Base-by-base conservation (phyloP, 37 sponge, comb jelly and placozoan genomes). In the Spongilla lacustris region DNA sequence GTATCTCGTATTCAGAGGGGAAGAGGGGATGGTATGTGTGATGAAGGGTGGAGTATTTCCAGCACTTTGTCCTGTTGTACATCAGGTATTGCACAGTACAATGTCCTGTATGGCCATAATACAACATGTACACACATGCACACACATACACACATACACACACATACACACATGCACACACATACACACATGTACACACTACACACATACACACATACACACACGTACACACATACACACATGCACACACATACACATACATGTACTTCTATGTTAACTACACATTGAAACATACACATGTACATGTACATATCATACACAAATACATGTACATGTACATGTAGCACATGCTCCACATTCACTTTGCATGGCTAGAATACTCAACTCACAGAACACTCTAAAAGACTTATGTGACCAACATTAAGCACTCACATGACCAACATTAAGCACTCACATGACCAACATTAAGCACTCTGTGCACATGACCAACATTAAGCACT, bases 171-270 rank as follows among this genome's bases (percentile, higher is more conserved):
- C 72, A 71, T 30, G 9, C 72, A 71, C 72, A 71, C 72, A 71
- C 72, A 71, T 9, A 71, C 72, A 71, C 72, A 71, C 72, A 71
- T 9, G 9, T 9, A 71, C 72, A 71, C 9, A 71, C 72, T 8
- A 71, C 72, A 71, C 72, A 71, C 72, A 71, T 9, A 71, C 46
- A n/a, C n/a, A n/a, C 72, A 71, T 9, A 71, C 72, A 71, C 72
- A 71, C 46, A 46, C 46, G 8, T 8, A 46, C 72, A 71, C 72
- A 71, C 72, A 71, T 9, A 71, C 72, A 71, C 72, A 71, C 72
- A 71, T 8, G 8, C 46, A 46, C 46, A 46, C 46, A 46, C 46
- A 46, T 8, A 46, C 46, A 46, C 46, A 46, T 9, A 71, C 46
- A 46, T 8, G 8, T 8, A 46, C 46, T 46, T n/a, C n/a, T n/a